These are phyloP conservation scores for Apamea monoglypha DNA, from an alignment of 2,888 invertebrate genomes.

Conservation along the genomic window DNA sequence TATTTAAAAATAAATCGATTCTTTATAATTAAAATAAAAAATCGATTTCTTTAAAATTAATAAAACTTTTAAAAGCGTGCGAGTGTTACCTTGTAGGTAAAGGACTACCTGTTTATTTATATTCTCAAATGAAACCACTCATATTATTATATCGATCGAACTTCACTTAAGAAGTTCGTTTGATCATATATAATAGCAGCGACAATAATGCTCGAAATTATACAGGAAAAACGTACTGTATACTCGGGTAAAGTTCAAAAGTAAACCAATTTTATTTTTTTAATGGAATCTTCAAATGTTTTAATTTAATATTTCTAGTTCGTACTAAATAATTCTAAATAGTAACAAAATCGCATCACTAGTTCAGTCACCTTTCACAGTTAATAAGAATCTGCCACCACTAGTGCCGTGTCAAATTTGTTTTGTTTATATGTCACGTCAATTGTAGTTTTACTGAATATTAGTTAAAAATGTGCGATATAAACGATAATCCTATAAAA, in stretches of 20 bases:
- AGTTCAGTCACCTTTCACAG: conserved; percentile 5
- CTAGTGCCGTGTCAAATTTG: conserved; percentile 70
- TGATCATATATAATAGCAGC: not conserved
- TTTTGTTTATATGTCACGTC: conserved; percentile 85
- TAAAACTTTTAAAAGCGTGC: no score
- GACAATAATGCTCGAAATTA: not conserved
- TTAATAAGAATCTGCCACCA: conserved; percentile 40
- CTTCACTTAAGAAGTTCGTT: no score
- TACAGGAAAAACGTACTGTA: not conserved
- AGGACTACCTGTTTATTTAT: no score
- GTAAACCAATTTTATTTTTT: not conserved
- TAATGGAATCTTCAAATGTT: not conserved
- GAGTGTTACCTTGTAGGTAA: no score
- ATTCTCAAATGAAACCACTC: no score
- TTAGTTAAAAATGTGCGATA: conserved; percentile 85
- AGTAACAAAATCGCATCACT: conserved; percentile 16
- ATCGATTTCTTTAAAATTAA: no score
- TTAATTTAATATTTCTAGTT: not conserved
- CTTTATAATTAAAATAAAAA: no score
- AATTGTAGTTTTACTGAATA: conserved; percentile 65
- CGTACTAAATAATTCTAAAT: conserved; percentile 3
- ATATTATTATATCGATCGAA: no score
- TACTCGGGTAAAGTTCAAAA: not conserved
- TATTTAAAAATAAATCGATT: not conserved
- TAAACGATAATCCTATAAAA: conserved; percentile 86